Percentiles rank a stretch among this genome's conserved stretches.
phyloP scores from a whole-genome alignment of 1,140 invertebrate genomes.

The Belonocnema kinseyi region DNA sequence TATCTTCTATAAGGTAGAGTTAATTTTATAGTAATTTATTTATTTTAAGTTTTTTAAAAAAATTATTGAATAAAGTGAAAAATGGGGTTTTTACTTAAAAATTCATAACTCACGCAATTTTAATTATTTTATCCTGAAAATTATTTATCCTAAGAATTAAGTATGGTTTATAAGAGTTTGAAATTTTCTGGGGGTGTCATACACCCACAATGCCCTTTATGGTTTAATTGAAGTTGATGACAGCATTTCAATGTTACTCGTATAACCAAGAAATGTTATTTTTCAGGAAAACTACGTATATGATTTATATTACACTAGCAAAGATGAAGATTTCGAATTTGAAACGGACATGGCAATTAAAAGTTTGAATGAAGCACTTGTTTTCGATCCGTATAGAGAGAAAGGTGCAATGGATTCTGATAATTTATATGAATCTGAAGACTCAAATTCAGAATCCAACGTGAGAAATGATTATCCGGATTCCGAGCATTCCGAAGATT shows the following conservation, averaged over 20 bases:
- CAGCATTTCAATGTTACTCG: background rate
- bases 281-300: constrained; percentile 64
- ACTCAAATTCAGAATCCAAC: constrained; percentile 77
- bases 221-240: background rate
- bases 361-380: constrained; percentile 56
- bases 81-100: too few species aligned
- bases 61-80: too few species aligned
- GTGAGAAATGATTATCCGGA: constrained; percentile 77
- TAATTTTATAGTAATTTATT: too few species aligned
- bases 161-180: too few species aligned
- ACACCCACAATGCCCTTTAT: too few species aligned
- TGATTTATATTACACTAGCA: constrained; percentile 66
- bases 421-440: constrained; percentile 67
- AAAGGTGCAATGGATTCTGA: constrained; percentile 55
- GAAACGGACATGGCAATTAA: constrained; percentile 57
- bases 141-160: too few species aligned
- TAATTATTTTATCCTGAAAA: too few species aligned
- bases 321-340: constrained; percentile 42
- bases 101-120: too few species aligned
- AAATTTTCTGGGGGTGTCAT: too few species aligned
- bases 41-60: too few species aligned
- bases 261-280: constrained; percentile 23
- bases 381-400: constrained; percentile 55
- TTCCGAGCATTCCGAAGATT: constrained; percentile 67
- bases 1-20: too few species aligned